Evolutionary conservation across 2,888 invertebrate genomes (phyloP), one percentile per base, ranked within the genome.

Genomic region (Pristionchus fissidentatus): DNA sequence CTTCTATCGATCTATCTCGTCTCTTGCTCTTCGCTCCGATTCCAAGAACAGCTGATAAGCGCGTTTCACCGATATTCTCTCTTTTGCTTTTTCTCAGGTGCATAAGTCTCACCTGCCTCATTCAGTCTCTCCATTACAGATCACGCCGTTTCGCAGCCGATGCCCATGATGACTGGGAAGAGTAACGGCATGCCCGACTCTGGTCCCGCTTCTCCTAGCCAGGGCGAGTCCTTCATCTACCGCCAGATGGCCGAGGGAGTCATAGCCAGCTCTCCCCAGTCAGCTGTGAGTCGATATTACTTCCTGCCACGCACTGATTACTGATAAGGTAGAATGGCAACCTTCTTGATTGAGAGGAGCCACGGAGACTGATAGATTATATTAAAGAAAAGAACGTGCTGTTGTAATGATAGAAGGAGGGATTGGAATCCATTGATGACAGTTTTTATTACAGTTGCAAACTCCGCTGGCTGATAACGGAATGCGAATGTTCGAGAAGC

Each of bases 121-220:
- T 15, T 49, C 19, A 49, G 19, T 49, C 4, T 75, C 46, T 10
- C 8, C 35, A 35, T 62, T 80, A 15, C 70, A 82, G 82, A 82
- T 62, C 82, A 82, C 70, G 82, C 82, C 3, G 70, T 82, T 13
- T 82, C 82, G 3, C 66, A 82, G 70, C 82, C 82, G 66, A 82
- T 82, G 70, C 13, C 22, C 19, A 41, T 73, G 73, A 57, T 79
- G 79, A n/a, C 57, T 38, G 70, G 70, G 26, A 52, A 49, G 32
- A 32, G 78, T n/a, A 55, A 41, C 19, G 41, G 13, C n/a, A 78
- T 78, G 5, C 66, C 66, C 13, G 82, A 66, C 19, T 82, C 70
- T 22, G 82, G 49, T 10, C 82, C 66, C 22, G 66, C 82, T 2
- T 82, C 82, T 7, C 82, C 82, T 29, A 81, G 32, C 10, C 78